Evolutionary conservation across 2,888 invertebrate genomes (phyloP), one percentile per base, ranked within the genome.

Genomic region (Scaptomyza parva): DNA sequence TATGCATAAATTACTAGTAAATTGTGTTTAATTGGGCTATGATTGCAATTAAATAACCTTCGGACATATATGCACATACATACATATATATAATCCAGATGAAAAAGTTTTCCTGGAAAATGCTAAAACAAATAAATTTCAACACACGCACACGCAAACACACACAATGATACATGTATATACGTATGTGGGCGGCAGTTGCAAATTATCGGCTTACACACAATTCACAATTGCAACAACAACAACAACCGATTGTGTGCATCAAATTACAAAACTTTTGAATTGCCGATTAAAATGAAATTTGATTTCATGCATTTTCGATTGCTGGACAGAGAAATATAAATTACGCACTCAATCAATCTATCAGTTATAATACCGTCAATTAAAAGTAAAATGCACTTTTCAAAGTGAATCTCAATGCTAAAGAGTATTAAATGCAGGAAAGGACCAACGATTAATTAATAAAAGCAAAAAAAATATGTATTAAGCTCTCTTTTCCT

Each of bases 1-100:
- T 1, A 57, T 9, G 20, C 60, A 60, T 35, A 60, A 63, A 45
- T 45, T 43, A 43, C 20, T 26, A 26, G 6, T 26, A 14, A 33
- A 59, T 43, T 43, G 60, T 14, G 35, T n/a, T 43, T 26, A 37
- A 60, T 39, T 47, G 24, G 39, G 11, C 18, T 24, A 24, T 47
- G 30, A 48, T 64, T 45, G 28, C 47, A 28, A 9, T 47, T 18
- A 12, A 47, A 60, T 30, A 39, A 18, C 22, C 24, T 9, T 30
- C 17, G 22, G 17, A 22, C 39, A 45, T 12, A 8, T 8, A 44
- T 44, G 14, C 6, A n/a, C n/a, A 7, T 20, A 22, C 4, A 8
- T 20, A n/a, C 20, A 22, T 14, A 9, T 9, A 24, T 30, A 22
- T n/a, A n/a, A n/a, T n/a, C 5, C 35, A 26, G 24, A 12, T 30